These are phyloP conservation scores for Perodicticus potto DNA, from an alignment of 2,797 vertebrate genomes.

Conservation along the genomic window DNA sequence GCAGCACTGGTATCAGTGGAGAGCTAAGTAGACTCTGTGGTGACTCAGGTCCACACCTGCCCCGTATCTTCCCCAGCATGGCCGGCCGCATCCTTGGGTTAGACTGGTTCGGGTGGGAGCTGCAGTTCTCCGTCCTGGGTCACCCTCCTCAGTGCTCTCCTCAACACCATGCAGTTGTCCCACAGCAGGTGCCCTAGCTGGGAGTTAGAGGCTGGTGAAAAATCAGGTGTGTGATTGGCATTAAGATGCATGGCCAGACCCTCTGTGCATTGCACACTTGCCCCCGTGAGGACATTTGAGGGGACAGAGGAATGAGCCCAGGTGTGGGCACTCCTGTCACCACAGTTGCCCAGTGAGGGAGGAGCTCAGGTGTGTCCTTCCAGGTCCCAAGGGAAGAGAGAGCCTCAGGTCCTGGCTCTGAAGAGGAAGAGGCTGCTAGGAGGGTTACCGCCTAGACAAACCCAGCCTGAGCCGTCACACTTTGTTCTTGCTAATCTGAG, in stretches of 20 bases:
- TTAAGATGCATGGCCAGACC: rapidly evolving
- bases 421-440: neutral
- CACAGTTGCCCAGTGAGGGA: rapidly evolving
- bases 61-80: neutral
- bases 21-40: neutral
- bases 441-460: neutral
- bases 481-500: constrained; percentile 23
- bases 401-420: neutral
- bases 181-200: neutral
- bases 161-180: neutral
- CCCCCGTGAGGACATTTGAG: neutral
- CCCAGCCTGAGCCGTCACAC: too few species aligned
- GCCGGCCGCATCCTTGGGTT: neutral
- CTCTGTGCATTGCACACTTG: rapidly evolving
- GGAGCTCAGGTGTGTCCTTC: neutral
- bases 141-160: rapidly evolving
- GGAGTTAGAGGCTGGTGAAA: neutral
- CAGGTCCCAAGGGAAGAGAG: neutral
- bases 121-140: neutral
- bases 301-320: neutral
- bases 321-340: rapidly evolving
- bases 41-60: neutral
- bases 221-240: neutral
- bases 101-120: neutral
- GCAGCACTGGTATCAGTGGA: neutral